Base-by-base conservation (phyloP, 2,113 vertebrate species). In the Galemys pyrenaicus region DNA sequence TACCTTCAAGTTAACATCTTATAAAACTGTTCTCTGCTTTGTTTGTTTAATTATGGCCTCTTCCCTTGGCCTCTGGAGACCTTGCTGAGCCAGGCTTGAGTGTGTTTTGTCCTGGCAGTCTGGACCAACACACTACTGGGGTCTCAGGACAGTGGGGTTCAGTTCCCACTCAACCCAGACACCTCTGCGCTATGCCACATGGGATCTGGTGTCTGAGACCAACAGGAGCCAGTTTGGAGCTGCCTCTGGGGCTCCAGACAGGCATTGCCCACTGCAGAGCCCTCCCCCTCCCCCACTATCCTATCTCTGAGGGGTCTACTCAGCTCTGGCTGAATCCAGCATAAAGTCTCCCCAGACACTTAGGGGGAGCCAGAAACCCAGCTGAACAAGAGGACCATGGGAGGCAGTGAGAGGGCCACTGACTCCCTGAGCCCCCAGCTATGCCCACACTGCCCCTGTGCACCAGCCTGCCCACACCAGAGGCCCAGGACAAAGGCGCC, bases 401-500 rank as follows among this genome's bases (percentile, higher is more conserved):
- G 71, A 58, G 30, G 70, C 70, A 35, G 16, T 37, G 20, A 60
- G 9, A 24, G 49, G 65, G 62, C 9, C 3, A 0, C 46, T 81
- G 77, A 44, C 70, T 94, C 87, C 30, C 78, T 39, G 37, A 89
- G 24, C 1, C 0, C 30, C 56, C 83, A 89, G 89, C 95, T 89
- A 87, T 93, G 94, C 64, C 78, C 80, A 62, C 26, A 60, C 13
- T 2, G 22, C 85, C 73, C 84, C 87, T 44, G 19, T 70, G 73
- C 81, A 56, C 41, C 87, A 79, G 89, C 58, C 65, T 2, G 11
- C 74, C 92, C 91, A 68, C 65, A 24, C 35, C 35, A 30, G 26
- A 10, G 35, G 39, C 46, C 35, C 65, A 68, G 75, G 84, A 95
- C 88, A 90, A 81, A 93, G 78, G 54, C 71, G 28, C 46, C 8